A percentile compares a stretch with the other conserved stretches of the same genome.
phyloP scores from a whole-genome alignment of 2,888 invertebrate genomes.

The Pyrochroa serraticornis region DNA sequence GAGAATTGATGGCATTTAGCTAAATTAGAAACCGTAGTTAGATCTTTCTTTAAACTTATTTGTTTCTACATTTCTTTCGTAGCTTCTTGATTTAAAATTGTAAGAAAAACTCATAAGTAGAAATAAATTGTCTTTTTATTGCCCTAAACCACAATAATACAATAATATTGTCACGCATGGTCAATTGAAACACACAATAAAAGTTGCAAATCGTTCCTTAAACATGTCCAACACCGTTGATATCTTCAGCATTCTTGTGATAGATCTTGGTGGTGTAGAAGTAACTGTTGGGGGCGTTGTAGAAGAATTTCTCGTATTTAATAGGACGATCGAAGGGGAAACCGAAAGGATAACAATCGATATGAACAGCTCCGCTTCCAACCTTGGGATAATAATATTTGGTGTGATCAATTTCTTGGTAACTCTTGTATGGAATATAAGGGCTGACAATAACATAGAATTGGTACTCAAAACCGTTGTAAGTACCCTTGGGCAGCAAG shows the following conservation, averaged over 20 bases:
- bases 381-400: slow-evolving; percentile 26
- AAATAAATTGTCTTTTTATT: too few species aligned
- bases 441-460: slow-evolving; percentile 60
- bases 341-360: slow-evolving; percentile 71
- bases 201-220: slow-evolving; percentile 7
- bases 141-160: neutral
- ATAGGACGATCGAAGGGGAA: slow-evolving; percentile 77
- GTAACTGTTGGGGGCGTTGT: slow-evolving; percentile 70
- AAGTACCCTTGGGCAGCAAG: slow-evolving; percentile 72
- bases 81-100: too few species aligned
- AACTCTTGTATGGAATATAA: slow-evolving; percentile 50
- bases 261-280: slow-evolving; percentile 64
- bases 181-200: slow-evolving; percentile 5
- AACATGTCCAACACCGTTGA: slow-evolving; percentile 28
- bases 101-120: too few species aligned
- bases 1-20: too few species aligned
- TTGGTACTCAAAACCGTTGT: slow-evolving; percentile 66
- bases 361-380: slow-evolving; percentile 14
- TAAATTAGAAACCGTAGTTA: too few species aligned
- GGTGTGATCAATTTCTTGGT: slow-evolving; percentile 27
- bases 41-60: too few species aligned
- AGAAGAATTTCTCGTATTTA: slow-evolving; percentile 63
- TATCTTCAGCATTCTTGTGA: slow-evolving; percentile 49
- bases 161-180: neutral
- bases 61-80: too few species aligned